Base-by-base conservation (phyloP, 1,140 invertebrate genomes). In the Pemphigus obesinymphae region DNA sequence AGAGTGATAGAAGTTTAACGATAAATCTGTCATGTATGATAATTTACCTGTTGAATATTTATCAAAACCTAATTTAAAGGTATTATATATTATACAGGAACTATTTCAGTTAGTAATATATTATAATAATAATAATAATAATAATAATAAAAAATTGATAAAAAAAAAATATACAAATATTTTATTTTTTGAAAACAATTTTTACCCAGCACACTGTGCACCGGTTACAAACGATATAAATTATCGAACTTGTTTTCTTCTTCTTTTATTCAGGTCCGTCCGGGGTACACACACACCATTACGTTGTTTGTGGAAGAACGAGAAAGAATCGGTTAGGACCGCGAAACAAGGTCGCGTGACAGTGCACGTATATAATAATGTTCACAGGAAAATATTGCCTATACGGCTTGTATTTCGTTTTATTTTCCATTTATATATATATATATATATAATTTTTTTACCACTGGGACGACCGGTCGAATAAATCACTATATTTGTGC, bases 401-500 rank as follows among this genome's bases (percentile, higher is more conserved):
- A 50, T 45, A 50, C 70, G 70, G 17, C 26, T 73, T 73, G 70
- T 73, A 48, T 48, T 48, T 73, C n/a, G 43, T 48, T 48, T 45
- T 73, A 10, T 63, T 45, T 50, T 48, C 29, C 20, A 43, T 45
- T 5, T 76, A 34, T 55, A 34, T 43, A n/a, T 31, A 63, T 20
- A 43, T 50, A 0, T 73, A 37, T 68, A 29, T 50, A 20, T 73
- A 40, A 53, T 80, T 80, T 80, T 78, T 61, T 80, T 58, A 37
- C 23, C 76, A 61, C 55, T 26, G 76, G 55, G 26, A 37, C 40
- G 55, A 61, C 76, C 76, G 76, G 76, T 80, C 55, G 55, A 80
- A 80, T 80, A 80, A 80, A 80, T 80, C 76, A 80, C 76, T 63
- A 63, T 43, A 80, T 63, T 80, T 76, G n/a, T 40, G 76, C 37